phyloP scores from a whole-genome alignment of 2,797 vertebrate genomes.

The Sorex maritimensis region DNA sequence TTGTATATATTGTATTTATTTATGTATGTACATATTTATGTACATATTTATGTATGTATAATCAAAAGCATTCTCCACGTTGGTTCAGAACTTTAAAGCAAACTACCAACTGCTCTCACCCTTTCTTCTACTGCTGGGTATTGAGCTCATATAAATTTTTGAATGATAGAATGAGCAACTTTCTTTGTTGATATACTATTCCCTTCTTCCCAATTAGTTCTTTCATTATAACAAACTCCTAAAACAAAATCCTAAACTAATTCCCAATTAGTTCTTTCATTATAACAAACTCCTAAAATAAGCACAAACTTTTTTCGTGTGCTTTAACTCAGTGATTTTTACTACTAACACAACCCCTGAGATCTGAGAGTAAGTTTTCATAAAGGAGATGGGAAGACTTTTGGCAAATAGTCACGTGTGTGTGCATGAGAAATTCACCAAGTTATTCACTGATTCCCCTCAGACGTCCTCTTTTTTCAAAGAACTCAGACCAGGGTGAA shows the following conservation, averaged over 20 bases:
- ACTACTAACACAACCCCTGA: too few species aligned
- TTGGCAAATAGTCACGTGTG: neutral
- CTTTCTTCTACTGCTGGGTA: neutral
- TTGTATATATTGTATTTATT: too few species aligned
- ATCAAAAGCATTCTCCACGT: neutral
- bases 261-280: slow-evolving; percentile 38
- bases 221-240: slow-evolving; percentile 41
- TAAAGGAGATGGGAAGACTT: neutral
- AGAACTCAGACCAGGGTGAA: slow-evolving; percentile 40
- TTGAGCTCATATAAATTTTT: neutral
- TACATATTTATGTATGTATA: neutral
- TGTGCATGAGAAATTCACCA: neutral
- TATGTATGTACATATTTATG: neutral
- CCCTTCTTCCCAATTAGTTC: slow-evolving; percentile 16
- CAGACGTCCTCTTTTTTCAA: neutral
- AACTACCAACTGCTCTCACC: neutral
- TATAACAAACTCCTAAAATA: slow-evolving; percentile 10
- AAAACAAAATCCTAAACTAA: too few species aligned
- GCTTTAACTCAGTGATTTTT: too few species aligned
- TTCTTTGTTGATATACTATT: slow-evolving; percentile 17
- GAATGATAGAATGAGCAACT: neutral
- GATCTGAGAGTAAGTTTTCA: neutral
- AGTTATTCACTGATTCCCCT: slow-evolving; percentile 15
- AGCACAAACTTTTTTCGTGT: too few species aligned
- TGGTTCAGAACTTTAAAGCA: slow-evolving; percentile 20